A percentile compares a stretch with the other conserved stretches of the same genome.
Conservation (phyloP, 2,113 vertebrate genomes). For the Fukomys damarensis region DNA sequence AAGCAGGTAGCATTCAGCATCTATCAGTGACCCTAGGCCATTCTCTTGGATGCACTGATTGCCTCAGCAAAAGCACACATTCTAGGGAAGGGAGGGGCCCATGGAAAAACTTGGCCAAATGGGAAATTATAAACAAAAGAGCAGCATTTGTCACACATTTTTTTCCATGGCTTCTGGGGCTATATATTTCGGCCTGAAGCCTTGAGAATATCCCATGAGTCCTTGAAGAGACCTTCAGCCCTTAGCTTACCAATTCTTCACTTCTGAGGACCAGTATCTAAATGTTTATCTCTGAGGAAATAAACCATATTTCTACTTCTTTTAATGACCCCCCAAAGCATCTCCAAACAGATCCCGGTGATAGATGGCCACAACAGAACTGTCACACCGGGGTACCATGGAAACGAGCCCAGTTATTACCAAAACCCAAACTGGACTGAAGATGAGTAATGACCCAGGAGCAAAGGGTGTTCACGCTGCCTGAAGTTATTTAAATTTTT, state of each 20-base stretch:
- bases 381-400: background rate
- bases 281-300: conserved; percentile 19
- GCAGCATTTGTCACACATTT: background rate
- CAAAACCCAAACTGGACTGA: background rate
- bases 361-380: background rate
- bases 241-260: background rate
- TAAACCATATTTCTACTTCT: background rate
- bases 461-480: background rate
- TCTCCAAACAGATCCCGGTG: background rate
- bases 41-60: background rate
- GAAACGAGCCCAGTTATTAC: conserved; percentile 16
- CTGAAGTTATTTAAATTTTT: conserved; percentile 56
- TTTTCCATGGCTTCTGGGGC: background rate
- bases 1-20: background rate
- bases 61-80: background rate
- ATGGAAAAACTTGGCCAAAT: background rate
- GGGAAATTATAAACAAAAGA: background rate
- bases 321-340: conserved; percentile 6
- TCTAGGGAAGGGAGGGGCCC: background rate
- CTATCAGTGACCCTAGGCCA: background rate
- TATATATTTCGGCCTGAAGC: background rate
- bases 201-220: background rate
- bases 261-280: background rate
- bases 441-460: conserved; percentile 32
- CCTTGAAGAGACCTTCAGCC: background rate